A percentile compares a stretch with the other conserved stretches of the same genome.
Conservation (phyloP, 2,113 vertebrate genomes). For the Halichoeres trimaculatus region DNA sequence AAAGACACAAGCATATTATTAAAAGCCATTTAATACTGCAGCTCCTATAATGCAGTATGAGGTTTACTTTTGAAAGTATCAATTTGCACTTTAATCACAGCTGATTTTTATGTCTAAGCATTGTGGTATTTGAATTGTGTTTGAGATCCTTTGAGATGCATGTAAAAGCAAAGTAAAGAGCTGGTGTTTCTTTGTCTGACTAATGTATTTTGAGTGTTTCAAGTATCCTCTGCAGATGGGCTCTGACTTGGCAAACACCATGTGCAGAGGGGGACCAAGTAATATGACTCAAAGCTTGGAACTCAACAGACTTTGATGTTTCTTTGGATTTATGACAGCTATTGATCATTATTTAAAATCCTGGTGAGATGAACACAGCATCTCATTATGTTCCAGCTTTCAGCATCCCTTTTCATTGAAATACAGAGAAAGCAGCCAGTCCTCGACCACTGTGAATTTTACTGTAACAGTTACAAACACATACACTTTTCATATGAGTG, state of each 20-base stretch:
- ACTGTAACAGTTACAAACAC: not conserved
- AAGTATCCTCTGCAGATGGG: conserved; percentile 31
- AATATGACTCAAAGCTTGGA: not conserved
- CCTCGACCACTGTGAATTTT: conserved; percentile 25
- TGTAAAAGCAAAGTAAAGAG: conserved; percentile 52
- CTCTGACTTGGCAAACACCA: not conserved
- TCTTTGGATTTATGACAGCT: not conserved
- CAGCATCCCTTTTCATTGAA: not conserved
- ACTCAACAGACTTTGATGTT: not conserved
- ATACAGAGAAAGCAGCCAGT: not conserved
- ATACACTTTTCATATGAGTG: conserved; percentile 14
- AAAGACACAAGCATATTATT: conserved; percentile 24
- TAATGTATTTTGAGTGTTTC: conserved; percentile 63
- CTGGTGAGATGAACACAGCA: conserved; percentile 5
- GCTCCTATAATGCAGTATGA: conserved; percentile 36
- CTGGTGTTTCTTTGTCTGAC: conserved; percentile 51
- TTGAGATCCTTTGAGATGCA: conserved; percentile 47
- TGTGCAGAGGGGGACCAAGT: too few species aligned
- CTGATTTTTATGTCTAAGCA: conserved; percentile 35
- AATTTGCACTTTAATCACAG: conserved; percentile 66
- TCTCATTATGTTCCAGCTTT: conserved; percentile 6
- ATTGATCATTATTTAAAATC: not conserved
- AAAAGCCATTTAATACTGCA: conserved; percentile 71
- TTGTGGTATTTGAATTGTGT: conserved; percentile 44
- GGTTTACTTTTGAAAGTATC: conserved; percentile 34